These are phyloP conservation scores for Chydorus sphaericus DNA, from an alignment of 2,888 invertebrate genomes.

Conservation along the genomic window DNA sequence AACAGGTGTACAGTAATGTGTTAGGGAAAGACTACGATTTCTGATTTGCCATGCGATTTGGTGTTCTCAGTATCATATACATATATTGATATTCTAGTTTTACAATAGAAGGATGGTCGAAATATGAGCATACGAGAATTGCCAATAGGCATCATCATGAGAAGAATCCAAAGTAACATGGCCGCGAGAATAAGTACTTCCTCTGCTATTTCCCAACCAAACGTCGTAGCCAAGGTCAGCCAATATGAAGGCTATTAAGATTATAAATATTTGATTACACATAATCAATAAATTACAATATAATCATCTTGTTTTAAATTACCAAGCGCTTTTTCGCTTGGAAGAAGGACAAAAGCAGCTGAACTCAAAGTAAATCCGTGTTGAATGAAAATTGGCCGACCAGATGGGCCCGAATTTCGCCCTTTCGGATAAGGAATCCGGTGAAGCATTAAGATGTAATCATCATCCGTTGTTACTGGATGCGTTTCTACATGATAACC, in stretches of 20 bases:
- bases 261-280: too few species aligned
- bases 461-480: too few species aligned
- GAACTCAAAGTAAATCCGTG: background rate
- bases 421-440: too few species aligned
- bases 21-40: too few species aligned
- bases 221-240: background rate
- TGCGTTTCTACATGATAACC: too few species aligned
- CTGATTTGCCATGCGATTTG: too few species aligned
- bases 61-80: too few species aligned
- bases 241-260: background rate
- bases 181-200: background rate
- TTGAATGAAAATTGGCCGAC: too few species aligned
- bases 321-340: background rate
- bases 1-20: too few species aligned
- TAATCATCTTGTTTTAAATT: background rate
- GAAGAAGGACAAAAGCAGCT: background rate
- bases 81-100: background rate
- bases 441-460: too few species aligned
- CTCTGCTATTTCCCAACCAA: background rate
- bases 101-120: background rate
- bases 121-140: background rate
- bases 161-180: slow-evolving; percentile 24
- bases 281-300: too few species aligned
- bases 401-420: too few species aligned
- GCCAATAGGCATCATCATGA: background rate